A percentile compares a stretch with the other conserved stretches of the same genome.
Conservation (phyloP, 2,113 vertebrate genomes). For the Sebastes fasciatus region DNA sequence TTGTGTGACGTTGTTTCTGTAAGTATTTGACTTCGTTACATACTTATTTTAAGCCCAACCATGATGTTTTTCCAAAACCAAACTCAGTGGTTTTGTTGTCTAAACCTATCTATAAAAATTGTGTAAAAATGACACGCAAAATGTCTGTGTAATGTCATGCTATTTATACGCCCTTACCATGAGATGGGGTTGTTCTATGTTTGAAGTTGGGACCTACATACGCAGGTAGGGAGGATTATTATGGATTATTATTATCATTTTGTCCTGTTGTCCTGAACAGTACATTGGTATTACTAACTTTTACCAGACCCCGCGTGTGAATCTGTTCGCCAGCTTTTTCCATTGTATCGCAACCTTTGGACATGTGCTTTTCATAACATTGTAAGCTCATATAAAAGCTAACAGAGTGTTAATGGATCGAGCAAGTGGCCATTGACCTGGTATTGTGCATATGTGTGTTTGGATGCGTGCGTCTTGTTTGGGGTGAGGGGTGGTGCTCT, state of each 20-base stretch:
- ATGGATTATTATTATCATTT: too few relatives aligned
- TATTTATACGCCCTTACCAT: background rate
- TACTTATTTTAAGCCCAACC: too few relatives aligned
- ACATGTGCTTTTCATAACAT: conserved; percentile 57
- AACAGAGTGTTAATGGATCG: conserved; percentile 60
- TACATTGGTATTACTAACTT: conserved; percentile 17
- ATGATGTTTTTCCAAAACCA: too few relatives aligned
- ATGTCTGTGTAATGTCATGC: too few relatives aligned
- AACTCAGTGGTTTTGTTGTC: too few relatives aligned
- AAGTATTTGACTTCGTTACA: too few relatives aligned
- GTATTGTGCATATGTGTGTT: conserved; percentile 67
- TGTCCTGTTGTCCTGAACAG: conserved; percentile 13
- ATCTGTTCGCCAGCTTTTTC: conserved; percentile 24
- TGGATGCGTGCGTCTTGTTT: conserved; percentile 46
- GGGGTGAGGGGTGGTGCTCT: conserved; percentile 65
- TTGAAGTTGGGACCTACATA: conserved; percentile 23
- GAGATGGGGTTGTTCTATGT: conserved; percentile 16
- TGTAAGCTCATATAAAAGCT: conserved; percentile 56
- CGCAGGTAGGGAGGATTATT: background rate
- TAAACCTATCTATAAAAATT: too few relatives aligned
- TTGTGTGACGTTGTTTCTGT: too few relatives aligned
- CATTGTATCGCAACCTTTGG: conserved; percentile 43
- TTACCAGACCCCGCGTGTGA: conserved; percentile 18
- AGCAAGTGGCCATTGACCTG: conserved; percentile 66
- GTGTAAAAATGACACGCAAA: too few relatives aligned